A percentile compares a stretch with the other conserved stretches of the same genome.
Conservation (phyloP, 1,140 invertebrate genomes). For the Ruditapes philippinarum region DNA sequence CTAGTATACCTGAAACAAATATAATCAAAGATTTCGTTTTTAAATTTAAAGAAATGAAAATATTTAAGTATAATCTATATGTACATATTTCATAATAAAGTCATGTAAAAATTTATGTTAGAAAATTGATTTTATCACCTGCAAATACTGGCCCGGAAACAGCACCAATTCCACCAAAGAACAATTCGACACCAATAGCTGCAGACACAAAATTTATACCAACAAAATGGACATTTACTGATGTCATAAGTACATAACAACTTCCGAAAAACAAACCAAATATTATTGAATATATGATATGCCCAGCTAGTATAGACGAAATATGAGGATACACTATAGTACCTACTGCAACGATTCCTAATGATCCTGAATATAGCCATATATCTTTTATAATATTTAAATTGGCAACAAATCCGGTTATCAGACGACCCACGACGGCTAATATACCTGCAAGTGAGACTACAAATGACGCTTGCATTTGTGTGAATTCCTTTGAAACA, state of each 20-base stretch:
- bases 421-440: not conserved
- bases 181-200: not conserved
- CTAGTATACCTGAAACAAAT: no score
- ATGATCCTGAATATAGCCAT: not conserved
- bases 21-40: no score
- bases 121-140: conserved; percentile 16
- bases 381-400: not conserved
- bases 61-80: no score
- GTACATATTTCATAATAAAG: no score
- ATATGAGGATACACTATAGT: conserved; percentile 27
- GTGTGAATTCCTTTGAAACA: conserved; percentile 5
- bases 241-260: conserved; percentile 11
- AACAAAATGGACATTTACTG: conserved; percentile 10
- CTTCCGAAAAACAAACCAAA: conserved; percentile 8
- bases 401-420: conserved; percentile 13
- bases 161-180: conserved; percentile 33
- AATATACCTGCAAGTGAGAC: conserved; percentile 27
- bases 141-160: conserved; percentile 41
- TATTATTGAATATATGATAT: not conserved
- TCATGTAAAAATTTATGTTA: no score
- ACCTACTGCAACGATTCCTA: not conserved
- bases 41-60: no score
- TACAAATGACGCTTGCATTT: not conserved
- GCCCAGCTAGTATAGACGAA: not conserved
- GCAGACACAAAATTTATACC: conserved; percentile 15